Percentiles rank a stretch among this genome's conserved stretches.
phyloP scores from a whole-genome alignment of 2,888 invertebrate genomes.

The Meteorus cinctellus region DNA sequence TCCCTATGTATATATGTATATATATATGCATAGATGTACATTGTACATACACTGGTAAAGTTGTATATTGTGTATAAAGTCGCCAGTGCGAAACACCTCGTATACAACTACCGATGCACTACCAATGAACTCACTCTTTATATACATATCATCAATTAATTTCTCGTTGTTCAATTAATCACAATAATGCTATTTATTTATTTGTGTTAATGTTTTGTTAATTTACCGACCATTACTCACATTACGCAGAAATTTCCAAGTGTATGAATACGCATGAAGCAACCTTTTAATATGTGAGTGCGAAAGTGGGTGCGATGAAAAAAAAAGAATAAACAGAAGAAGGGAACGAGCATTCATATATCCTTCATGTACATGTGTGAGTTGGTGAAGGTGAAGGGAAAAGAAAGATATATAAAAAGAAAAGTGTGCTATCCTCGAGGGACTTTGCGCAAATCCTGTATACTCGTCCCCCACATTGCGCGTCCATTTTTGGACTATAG shows the following conservation, averaged over 20 bases:
- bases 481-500: conserved; percentile 13
- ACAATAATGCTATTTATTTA: neutral
- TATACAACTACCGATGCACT: conserved; percentile 17
- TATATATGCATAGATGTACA: conserved; percentile 4
- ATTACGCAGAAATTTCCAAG: neutral
- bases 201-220: too few relatives aligned
- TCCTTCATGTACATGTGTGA: too few relatives aligned
- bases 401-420: conserved; percentile 12
- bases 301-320: too few relatives aligned
- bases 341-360: neutral
- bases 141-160: conserved; percentile 16
- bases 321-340: neutral
- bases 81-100: conserved; percentile 24
- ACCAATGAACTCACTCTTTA: neutral
- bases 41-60: neutral
- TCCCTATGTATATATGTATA: neutral
- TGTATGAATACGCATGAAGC: neutral
- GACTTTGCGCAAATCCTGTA: conserved; percentile 8
- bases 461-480: neutral
- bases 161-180: conserved; percentile 6
- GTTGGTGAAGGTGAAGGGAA: neutral
- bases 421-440: neutral
- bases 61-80: neutral
- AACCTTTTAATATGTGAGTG: too few relatives aligned
- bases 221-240: too few relatives aligned